A percentile compares a stretch with the other conserved stretches of the same genome.
Conservation (phyloP, 2,113 vertebrate genomes). For the Sterna hirundo region DNA sequence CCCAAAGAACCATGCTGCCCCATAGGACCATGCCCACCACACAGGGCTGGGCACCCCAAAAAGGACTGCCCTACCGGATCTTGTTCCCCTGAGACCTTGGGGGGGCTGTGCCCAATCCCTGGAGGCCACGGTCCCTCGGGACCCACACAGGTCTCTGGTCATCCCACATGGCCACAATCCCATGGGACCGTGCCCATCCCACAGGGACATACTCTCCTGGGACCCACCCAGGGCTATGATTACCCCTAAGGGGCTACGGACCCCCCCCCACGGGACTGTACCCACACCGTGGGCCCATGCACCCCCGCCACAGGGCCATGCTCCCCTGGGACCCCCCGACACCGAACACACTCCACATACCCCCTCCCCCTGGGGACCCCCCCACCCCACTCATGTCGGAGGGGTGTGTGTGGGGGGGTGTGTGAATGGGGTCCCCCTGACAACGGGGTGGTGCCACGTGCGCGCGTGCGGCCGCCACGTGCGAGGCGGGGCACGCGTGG, state of each 20-base stretch:
- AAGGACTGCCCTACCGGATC: no score
- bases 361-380: no score
- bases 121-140: not conserved
- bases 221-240: no score
- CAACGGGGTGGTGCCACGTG: constrained; percentile 2
- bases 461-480: not conserved
- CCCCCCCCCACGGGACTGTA: no score
- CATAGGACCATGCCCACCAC: not conserved
- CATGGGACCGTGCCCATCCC: not conserved
- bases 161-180: not conserved
- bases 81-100: not conserved
- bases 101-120: not conserved
- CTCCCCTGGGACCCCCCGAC: not conserved
- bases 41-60: not conserved
- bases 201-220: no score
- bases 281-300: no score
- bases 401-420: no score
- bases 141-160: not conserved
- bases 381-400: no score
- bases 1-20: not conserved
- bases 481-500: constrained; percentile 5
- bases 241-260: not conserved
- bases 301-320: no score
- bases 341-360: not conserved
- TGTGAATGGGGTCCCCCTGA: not conserved